A percentile compares a stretch with the other conserved stretches of the same genome.
Conservation (phyloP, 2,797 vertebrate species). For the Sternarchorhynchus goeldii region DNA sequence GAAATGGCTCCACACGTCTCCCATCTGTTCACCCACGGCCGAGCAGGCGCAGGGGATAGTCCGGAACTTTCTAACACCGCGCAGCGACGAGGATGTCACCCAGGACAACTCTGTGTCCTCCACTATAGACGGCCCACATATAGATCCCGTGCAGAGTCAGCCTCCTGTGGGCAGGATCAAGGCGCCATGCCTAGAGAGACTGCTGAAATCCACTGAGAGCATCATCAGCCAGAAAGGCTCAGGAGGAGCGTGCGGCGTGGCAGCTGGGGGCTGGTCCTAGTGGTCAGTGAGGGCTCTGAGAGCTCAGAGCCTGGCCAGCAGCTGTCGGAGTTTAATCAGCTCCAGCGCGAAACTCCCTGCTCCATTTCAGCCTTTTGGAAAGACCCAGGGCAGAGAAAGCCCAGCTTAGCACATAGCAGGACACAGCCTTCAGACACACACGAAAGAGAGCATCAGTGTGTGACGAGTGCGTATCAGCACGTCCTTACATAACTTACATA, state of each 20-base stretch:
- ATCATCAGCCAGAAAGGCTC: slow-evolving; percentile 74
- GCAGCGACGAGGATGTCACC: slow-evolving; percentile 70
- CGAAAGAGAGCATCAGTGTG: slow-evolving; percentile 55
- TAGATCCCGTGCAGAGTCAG: slow-evolving; percentile 62
- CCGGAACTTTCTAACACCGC: slow-evolving; percentile 55
- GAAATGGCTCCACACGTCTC: slow-evolving; percentile 81
- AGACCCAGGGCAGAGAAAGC: slow-evolving; percentile 56
- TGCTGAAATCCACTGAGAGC: slow-evolving; percentile 80
- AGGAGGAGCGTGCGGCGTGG: slow-evolving; percentile 62
- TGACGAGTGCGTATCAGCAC: slow-evolving; percentile 57
- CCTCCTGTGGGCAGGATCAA: slow-evolving; percentile 76
- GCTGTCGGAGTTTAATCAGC: slow-evolving; percentile 11
- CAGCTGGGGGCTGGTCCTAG: slow-evolving; percentile 71
- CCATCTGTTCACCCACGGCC: slow-evolving; percentile 73
- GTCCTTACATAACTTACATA: slow-evolving; percentile 27
- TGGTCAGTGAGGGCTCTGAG: slow-evolving; percentile 56
- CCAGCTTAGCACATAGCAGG: slow-evolving; percentile 39
- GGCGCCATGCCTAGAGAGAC: slow-evolving; percentile 80
- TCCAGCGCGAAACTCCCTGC: slow-evolving; percentile 48
- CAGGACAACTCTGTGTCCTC: slow-evolving; percentile 81
- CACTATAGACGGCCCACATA: slow-evolving; percentile 74
- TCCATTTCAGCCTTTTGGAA: slow-evolving; percentile 76
- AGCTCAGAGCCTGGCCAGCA: slow-evolving; percentile 37
- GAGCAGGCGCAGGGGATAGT: slow-evolving; percentile 67
- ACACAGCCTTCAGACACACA: slow-evolving; percentile 9